These are phyloP conservation scores for Parapsyche elsis DNA, from an alignment of 1,140 invertebrate genomes.

Conservation along the genomic window DNA sequence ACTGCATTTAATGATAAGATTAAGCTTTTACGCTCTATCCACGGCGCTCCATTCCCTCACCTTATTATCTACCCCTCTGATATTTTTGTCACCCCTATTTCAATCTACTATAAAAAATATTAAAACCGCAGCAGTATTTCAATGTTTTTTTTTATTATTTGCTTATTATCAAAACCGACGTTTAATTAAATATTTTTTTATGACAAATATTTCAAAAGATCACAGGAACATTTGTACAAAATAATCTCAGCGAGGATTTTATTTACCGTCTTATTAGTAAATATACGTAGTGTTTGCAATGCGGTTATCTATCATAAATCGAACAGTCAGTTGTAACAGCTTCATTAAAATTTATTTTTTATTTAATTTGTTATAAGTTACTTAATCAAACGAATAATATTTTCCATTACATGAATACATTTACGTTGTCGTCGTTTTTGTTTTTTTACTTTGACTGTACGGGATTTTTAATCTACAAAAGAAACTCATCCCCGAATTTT, in stretches of 20 bases:
- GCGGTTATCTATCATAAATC: no score
- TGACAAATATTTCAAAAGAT: neutral
- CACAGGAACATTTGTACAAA: neutral
- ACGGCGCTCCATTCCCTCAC: constrained; percentile 40
- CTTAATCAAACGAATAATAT: no score
- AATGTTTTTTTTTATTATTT: constrained; percentile 48
- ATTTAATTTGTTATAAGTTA: no score
- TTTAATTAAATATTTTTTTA: constrained; percentile 26
- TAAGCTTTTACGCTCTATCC: constrained; percentile 55
- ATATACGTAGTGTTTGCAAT: no score
- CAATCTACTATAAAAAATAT: constrained; percentile 52
- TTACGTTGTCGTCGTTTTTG: no score
- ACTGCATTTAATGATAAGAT: constrained; percentile 54
- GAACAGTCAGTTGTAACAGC: no score
- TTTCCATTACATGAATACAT: no score
- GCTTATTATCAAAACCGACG: constrained; percentile 35
- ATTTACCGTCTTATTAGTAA: no score
- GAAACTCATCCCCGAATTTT: constrained; percentile 11
- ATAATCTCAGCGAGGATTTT: neutral
- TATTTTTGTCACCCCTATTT: constrained; percentile 54
- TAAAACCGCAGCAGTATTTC: constrained; percentile 48
- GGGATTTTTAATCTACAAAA: constrained; percentile 6
- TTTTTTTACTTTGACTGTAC: constrained; percentile 15
- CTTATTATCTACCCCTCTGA: constrained; percentile 48
- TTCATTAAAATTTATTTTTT: no score